These are phyloP conservation scores for Notodonta ziczac DNA, from an alignment of 2,888 invertebrate species.

Conservation along the genomic window DNA sequence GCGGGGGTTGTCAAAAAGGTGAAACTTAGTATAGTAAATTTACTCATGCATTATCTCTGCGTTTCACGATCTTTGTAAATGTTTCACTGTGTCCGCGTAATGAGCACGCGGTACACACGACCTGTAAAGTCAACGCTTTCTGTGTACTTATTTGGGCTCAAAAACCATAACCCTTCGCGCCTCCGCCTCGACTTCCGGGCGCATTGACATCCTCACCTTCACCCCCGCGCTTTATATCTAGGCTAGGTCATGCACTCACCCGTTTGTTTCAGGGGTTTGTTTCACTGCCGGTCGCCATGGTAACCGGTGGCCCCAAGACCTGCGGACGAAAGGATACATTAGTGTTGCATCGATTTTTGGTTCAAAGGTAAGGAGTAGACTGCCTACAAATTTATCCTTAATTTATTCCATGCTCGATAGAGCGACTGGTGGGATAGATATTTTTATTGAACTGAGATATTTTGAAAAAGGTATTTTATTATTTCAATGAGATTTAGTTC, in stretches of 20 bases:
- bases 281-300: slow-evolving; percentile 75
- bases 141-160: neutral
- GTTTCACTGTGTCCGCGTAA: too few species aligned
- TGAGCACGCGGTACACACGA: neutral
- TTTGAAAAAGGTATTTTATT: too few species aligned
- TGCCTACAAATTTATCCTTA: too few species aligned
- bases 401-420: too few species aligned
- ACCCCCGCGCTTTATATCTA: slow-evolving; percentile 33
- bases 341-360: slow-evolving; percentile 1
- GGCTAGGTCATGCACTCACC: slow-evolving; percentile 56
- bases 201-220: slow-evolving; percentile 27
- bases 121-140: neutral
- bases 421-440: too few species aligned
- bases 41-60: too few species aligned
- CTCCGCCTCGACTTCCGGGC: slow-evolving; percentile 20
- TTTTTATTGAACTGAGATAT: too few species aligned
- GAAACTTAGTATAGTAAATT: too few species aligned
- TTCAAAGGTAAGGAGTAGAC: neutral
- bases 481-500: too few species aligned
- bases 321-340: slow-evolving; percentile 47
- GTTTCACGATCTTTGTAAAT: too few species aligned
- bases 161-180: slow-evolving; percentile 10
- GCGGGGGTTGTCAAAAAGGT: too few species aligned
- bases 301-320: slow-evolving; percentile 73
- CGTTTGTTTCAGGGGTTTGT: slow-evolving; percentile 74